Evolutionary conservation across 2,797 vertebrate genomes (phyloP).

Genomic region (Bradypodion pumilum): DNA sequence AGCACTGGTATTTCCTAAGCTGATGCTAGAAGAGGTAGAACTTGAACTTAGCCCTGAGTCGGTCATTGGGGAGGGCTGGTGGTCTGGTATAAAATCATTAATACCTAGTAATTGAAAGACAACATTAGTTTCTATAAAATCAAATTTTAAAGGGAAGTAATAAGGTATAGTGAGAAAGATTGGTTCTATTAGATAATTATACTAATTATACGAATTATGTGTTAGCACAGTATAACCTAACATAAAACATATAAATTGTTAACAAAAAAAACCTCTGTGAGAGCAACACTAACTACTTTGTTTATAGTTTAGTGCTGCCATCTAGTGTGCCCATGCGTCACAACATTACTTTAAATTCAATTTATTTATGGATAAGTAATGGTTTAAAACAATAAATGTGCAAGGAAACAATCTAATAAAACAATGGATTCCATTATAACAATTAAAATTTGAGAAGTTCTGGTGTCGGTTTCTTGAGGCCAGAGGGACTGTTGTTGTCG

Average conservation of each 20-base stretch:
- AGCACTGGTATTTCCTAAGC: conserved; percentile 85
- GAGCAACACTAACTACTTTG: not conserved
- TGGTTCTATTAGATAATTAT: not conserved
- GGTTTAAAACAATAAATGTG: not conserved
- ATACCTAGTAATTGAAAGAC: conserved; percentile 80
- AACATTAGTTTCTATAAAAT: conserved; percentile 17
- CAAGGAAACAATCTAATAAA: not conserved
- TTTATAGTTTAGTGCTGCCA: conserved; percentile 64
- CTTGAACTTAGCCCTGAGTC: conserved; percentile 98
- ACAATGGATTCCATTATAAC: not conserved
- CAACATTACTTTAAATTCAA: not conserved
- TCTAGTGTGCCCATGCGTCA: conserved; percentile 51
- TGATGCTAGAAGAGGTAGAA: conserved; percentile 98
- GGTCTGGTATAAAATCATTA: conserved; percentile 90
- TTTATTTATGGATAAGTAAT: not conserved
- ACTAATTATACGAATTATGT: not conserved
- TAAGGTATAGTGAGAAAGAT: not conserved
- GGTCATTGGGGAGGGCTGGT: conserved; percentile 97
- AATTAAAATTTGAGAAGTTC: too few species aligned
- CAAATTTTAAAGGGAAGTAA: not conserved
- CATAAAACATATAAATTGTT: not conserved
- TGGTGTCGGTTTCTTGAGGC: too few species aligned
- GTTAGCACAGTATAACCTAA: not conserved
- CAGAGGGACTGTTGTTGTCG: too few species aligned
- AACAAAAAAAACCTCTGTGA: not conserved